Evolutionary conservation across 2,888 invertebrate genomes (phyloP).

Genomic region (Nycteola revayana): DNA sequence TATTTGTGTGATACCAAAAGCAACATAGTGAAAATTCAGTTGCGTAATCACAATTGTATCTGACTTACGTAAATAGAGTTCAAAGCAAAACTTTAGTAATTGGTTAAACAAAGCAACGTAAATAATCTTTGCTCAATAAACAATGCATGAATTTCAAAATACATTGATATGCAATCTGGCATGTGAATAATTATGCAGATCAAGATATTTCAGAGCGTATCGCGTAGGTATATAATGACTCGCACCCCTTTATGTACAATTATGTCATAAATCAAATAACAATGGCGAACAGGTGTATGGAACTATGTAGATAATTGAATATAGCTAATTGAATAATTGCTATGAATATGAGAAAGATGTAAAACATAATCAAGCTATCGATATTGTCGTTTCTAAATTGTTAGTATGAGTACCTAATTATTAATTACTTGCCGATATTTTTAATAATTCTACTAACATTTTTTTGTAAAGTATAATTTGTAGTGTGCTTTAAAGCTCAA

Average conservation of each 20-base stretch:
- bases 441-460: too few relatives aligned
- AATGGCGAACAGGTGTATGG: slow-evolving; percentile 5
- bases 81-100: neutral
- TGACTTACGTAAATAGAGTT: slow-evolving; percentile 4
- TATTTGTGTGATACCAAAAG: neutral
- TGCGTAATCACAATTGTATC: slow-evolving; percentile 5
- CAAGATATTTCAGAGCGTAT: slow-evolving; percentile 6
- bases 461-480: too few relatives aligned
- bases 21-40: slow-evolving; percentile 3
- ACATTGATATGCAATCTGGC: slow-evolving; percentile 23
- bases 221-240: neutral
- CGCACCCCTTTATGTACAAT: too few relatives aligned
- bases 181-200: slow-evolving; percentile 13
- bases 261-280: slow-evolving; percentile 8
- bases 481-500: too few relatives aligned
- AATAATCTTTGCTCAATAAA: slow-evolving; percentile 22
- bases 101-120: slow-evolving; percentile 8
- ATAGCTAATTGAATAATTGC: too few relatives aligned
- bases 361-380: too few relatives aligned
- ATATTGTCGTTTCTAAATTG: too few relatives aligned
- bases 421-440: too few relatives aligned
- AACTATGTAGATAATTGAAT: slow-evolving; percentile 4
- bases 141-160: slow-evolving; percentile 9
- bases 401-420: too few relatives aligned
- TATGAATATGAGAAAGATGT: too few relatives aligned